phyloP scores from a whole-genome alignment of 1,140 invertebrate genomes.

The Hycleus cichorii region DNA sequence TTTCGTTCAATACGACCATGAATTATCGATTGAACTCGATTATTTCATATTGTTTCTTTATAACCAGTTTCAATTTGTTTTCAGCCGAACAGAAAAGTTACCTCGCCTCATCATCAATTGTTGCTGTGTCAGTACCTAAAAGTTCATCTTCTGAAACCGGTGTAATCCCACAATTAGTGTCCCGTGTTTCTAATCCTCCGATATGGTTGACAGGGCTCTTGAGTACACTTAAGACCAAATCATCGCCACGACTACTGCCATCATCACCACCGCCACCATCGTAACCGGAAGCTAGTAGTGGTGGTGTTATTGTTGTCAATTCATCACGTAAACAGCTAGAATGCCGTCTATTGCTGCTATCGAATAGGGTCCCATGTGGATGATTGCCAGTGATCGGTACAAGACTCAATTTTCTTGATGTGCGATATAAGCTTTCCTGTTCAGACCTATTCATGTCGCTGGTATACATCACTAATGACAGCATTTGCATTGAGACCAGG shows the following conservation, averaged over 20 bases:
- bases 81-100: slow-evolving; percentile 7
- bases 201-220: slow-evolving; percentile 49
- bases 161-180: slow-evolving; percentile 32
- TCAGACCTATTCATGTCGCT: slow-evolving; percentile 55
- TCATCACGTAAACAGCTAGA: not conserved
- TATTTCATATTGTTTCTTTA: too few relatives aligned
- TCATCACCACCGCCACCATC: slow-evolving; percentile 24
- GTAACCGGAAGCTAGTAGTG: not conserved
- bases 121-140: not conserved
- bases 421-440: slow-evolving; percentile 53
- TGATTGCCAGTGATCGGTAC: slow-evolving; percentile 28
- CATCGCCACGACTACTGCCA: slow-evolving; percentile 34
- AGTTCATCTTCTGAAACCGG: slow-evolving; percentile 36
- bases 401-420: slow-evolving; percentile 50
- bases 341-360: not conserved
- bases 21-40: too few relatives aligned
- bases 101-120: slow-evolving; percentile 8
- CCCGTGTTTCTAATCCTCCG: slow-evolving; percentile 11
- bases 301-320: not conserved
- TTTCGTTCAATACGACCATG: too few relatives aligned
- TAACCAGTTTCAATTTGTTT: too few relatives aligned
- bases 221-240: slow-evolving; percentile 52
- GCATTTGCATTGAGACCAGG: slow-evolving; percentile 28
- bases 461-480: slow-evolving; percentile 35
- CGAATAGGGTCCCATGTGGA: slow-evolving; percentile 1